These are phyloP conservation scores for Clarias macrocephalus DNA, from an alignment of 2,113 vertebrate genomes.

Conservation along the genomic window DNA sequence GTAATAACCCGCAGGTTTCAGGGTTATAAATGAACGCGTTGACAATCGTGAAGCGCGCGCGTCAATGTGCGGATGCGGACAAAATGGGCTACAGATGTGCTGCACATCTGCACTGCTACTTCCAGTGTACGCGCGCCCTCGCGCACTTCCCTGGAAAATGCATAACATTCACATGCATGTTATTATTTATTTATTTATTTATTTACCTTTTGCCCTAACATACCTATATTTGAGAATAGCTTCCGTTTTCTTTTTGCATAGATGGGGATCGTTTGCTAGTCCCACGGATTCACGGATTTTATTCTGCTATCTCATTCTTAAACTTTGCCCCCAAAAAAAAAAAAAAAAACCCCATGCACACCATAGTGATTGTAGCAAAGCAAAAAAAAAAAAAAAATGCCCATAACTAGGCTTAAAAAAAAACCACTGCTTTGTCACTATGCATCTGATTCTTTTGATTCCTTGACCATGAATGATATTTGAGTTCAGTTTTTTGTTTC, in stretches of 20 bases:
- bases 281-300: not conserved
- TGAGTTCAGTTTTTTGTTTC: constrained; percentile 56
- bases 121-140: not conserved
- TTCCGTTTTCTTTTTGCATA: not conserved
- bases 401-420: not conserved
- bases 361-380: not conserved
- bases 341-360: constrained; percentile 15
- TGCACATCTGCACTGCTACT: constrained; percentile 44
- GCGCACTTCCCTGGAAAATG: not conserved
- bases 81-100: constrained; percentile 49
- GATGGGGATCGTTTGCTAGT: not conserved
- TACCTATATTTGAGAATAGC: not conserved
- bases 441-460: constrained; percentile 26
- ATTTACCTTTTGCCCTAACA: too few species aligned
- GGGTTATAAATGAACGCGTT: too few species aligned
- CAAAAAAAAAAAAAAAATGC: not conserved
- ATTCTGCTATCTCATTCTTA: constrained; percentile 25
- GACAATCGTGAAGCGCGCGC: not conserved
- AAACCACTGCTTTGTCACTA: constrained; percentile 26
- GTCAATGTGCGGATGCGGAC: constrained; percentile 35
- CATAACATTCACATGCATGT: not conserved
- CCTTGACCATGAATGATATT: constrained; percentile 19
- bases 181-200: not conserved
- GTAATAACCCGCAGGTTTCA: too few species aligned
- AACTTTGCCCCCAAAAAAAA: constrained; percentile 13